A percentile compares a stretch with the other conserved stretches of the same genome.
Evolutionary conservation across 2,888 invertebrate species (phyloP).

Genomic region (Leptinotarsa rubiginosa): DNA sequence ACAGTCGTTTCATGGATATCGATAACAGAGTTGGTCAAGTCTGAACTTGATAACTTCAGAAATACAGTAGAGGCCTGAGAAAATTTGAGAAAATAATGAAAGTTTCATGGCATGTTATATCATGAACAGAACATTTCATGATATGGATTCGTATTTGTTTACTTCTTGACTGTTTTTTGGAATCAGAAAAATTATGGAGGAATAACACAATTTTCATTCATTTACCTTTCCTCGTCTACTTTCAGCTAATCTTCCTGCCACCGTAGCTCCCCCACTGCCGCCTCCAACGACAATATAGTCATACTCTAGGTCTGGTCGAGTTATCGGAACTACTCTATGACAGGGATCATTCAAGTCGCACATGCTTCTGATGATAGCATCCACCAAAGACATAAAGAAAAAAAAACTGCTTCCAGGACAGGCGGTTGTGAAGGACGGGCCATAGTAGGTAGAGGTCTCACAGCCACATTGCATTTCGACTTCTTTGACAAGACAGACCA

Average conservation of each 20-base stretch:
- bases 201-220: neutral
- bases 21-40: no score
- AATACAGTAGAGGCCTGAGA: no score
- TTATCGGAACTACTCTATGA: constrained; percentile 68
- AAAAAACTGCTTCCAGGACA: constrained; percentile 71
- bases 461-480: constrained; percentile 27
- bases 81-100: no score
- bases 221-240: constrained; percentile 66
- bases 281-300: constrained; percentile 69
- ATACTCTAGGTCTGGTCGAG: constrained; percentile 60
- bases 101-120: no score
- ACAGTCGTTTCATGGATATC: no score
- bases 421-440: constrained; percentile 70
- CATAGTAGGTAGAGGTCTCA: constrained; percentile 31
- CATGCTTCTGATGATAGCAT: constrained; percentile 69
- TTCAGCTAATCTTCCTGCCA: constrained; percentile 74
- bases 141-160: no score
- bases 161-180: no score
- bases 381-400: constrained; percentile 74
- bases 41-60: no score
- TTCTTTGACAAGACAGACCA: constrained; percentile 36
- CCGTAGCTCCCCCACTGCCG: constrained; percentile 74
- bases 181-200: no score
- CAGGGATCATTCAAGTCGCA: constrained; percentile 71
- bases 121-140: no score